Evolutionary conservation across 1,140 invertebrate genomes (phyloP).

Genomic region (Hylyphantes graminicola): DNA sequence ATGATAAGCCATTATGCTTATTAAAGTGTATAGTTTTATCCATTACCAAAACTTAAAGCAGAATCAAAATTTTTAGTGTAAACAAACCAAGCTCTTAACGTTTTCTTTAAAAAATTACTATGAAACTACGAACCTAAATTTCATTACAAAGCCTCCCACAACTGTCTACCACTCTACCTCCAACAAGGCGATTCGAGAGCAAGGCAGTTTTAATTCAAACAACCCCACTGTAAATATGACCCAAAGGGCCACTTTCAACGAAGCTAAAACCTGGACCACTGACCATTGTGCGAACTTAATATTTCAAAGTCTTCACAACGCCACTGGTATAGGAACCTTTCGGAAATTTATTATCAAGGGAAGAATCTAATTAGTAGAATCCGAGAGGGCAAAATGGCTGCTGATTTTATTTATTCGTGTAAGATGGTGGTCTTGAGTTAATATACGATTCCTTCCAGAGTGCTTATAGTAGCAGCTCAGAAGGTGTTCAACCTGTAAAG

Average conservation of each 20-base stretch:
- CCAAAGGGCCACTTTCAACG: conserved; percentile 22
- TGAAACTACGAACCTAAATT: neutral
- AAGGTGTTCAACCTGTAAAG: conserved; percentile 33
- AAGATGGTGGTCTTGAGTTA: conserved; percentile 27
- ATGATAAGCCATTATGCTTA: no score
- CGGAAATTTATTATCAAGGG: conserved; percentile 53
- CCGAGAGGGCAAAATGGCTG: conserved; percentile 41
- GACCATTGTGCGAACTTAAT: conserved; percentile 38
- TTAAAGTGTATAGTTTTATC: no score
- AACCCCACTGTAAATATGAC: conserved; percentile 27
- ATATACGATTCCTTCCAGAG: conserved; percentile 41
- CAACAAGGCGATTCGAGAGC: no score
- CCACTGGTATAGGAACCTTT: conserved; percentile 9
- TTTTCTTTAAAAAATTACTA: no score
- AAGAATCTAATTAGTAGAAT: conserved; percentile 50
- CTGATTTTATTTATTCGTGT: conserved; percentile 52
- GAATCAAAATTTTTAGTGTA: no score
- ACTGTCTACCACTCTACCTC: conserved; percentile 13
- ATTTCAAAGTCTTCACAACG: conserved; percentile 12
- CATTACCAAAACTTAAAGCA: no score
- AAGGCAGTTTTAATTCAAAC: conserved; percentile 32
- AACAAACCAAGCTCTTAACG: no score
- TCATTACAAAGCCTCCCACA: conserved; percentile 2
- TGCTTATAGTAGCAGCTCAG: conserved; percentile 29
- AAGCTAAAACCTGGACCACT: conserved; percentile 26